Conservation (phyloP, 2,797 vertebrate species). For the Morelia viridis region DNA sequence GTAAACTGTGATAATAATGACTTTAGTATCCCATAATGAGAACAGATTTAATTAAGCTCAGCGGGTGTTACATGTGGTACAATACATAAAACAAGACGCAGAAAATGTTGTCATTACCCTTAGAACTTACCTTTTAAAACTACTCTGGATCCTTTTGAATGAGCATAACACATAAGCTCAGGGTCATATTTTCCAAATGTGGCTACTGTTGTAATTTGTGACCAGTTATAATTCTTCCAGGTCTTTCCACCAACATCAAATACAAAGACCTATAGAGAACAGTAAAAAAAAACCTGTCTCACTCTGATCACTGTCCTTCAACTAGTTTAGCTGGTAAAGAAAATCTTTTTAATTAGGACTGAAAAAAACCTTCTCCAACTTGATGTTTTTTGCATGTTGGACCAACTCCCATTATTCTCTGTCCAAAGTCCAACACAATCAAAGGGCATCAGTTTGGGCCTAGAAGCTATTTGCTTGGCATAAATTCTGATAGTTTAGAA, state of each 20-base stretch:
- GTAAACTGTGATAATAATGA: background rate
- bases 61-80: background rate
- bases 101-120: background rate
- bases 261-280: constrained; percentile 82
- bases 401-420: background rate
- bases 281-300: background rate
- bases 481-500: background rate
- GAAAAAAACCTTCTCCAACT: background rate
- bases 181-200: constrained; percentile 86
- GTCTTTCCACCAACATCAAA: constrained; percentile 86
- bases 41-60: background rate
- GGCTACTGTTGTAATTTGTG: constrained; percentile 88
- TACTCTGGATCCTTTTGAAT: constrained; percentile 85
- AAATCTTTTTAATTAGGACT: background rate
- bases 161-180: constrained; percentile 90
- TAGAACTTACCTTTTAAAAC: constrained; percentile 86
- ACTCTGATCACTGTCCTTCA: background rate
- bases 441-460: background rate
- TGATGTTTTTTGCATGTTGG: background rate
- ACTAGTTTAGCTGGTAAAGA: background rate
- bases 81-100: background rate
- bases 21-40: background rate
- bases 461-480: background rate
- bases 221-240: constrained; percentile 94
- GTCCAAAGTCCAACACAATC: background rate